Evolutionary conservation across 2,888 invertebrate genomes (phyloP).

Genomic region (Fissipunctia ypsillon): DNA sequence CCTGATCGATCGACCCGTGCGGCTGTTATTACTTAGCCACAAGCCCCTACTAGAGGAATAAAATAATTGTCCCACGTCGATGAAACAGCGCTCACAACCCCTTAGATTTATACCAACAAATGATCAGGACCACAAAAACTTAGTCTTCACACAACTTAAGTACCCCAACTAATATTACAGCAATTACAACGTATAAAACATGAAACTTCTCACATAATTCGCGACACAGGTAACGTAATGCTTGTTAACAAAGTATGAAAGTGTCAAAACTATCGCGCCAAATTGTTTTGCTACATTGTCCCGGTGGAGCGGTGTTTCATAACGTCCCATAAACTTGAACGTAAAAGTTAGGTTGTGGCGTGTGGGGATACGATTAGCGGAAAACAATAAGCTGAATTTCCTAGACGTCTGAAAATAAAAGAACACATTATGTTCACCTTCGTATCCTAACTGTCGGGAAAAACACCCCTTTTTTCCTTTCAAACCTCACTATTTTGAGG

Average conservation of each 20-base stretch:
- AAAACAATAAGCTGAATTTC: background rate
- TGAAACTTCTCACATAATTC: constrained; percentile 63
- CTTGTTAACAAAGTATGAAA: constrained; percentile 76
- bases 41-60: background rate
- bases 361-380: constrained; percentile 52
- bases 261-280: constrained; percentile 83
- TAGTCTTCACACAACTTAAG: background rate
- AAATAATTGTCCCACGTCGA: background rate
- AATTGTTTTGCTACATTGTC: constrained; percentile 84
- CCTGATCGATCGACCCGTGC: no score
- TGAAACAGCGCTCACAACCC: background rate
- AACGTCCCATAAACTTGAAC: constrained; percentile 84
- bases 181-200: constrained; percentile 60
- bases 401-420: background rate
- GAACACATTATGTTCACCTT: background rate
- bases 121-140: constrained; percentile 12
- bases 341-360: constrained; percentile 65
- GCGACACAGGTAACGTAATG: constrained; percentile 68
- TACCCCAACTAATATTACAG: constrained; percentile 46
- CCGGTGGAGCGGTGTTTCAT: constrained; percentile 80
- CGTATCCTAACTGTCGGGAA: background rate
- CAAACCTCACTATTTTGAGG: background rate
- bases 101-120: constrained; percentile 2
- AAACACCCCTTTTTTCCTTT: background rate
- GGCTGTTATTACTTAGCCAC: no score